These are phyloP conservation scores for Noctua comes DNA, from an alignment of 2,888 invertebrate species.

Conservation along the genomic window DNA sequence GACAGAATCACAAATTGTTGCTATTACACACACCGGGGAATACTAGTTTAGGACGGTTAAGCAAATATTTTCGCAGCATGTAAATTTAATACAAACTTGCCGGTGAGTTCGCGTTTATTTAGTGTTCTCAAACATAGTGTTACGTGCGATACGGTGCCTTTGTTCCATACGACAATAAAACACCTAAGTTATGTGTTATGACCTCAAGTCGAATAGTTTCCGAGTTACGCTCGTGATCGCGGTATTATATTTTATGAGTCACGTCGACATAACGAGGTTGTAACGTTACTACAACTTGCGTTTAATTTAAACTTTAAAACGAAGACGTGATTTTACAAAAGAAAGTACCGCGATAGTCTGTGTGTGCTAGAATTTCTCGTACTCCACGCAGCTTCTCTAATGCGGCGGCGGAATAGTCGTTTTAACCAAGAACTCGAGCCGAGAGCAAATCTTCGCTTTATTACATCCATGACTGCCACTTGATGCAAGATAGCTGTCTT, in stretches of 20 bases:
- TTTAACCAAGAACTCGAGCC: constrained; percentile 66
- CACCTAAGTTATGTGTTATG: constrained; percentile 77
- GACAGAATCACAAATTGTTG: constrained; percentile 40
- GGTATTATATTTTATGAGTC: constrained; percentile 76
- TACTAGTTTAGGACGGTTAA: constrained; percentile 54
- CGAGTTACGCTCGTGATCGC: constrained; percentile 72
- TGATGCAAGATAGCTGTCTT: constrained; percentile 70
- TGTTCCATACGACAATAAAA: constrained; percentile 75
- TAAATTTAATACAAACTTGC: constrained; percentile 66
- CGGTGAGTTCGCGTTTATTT: constrained; percentile 65
- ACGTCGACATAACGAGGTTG: constrained; percentile 66
- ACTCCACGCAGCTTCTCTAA: constrained; percentile 65
- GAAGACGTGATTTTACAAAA: constrained; percentile 63
- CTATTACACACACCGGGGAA: constrained; percentile 54
- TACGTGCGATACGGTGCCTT: constrained; percentile 68
- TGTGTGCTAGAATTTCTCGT: constrained; percentile 61
- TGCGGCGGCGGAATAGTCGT: constrained; percentile 66
- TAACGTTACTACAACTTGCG: constrained; percentile 57
- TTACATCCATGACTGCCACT: constrained; percentile 66
- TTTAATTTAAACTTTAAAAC: constrained; percentile 66
- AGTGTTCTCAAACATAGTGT: constrained; percentile 65
- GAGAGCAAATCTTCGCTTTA: constrained; percentile 70
- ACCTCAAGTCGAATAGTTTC: constrained; percentile 78
- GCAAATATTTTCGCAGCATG: constrained; percentile 67
- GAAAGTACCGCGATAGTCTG: constrained; percentile 62